Base-by-base conservation (phyloP, 1,140 invertebrate genomes). In the Conopomorpha cramerella region DNA sequence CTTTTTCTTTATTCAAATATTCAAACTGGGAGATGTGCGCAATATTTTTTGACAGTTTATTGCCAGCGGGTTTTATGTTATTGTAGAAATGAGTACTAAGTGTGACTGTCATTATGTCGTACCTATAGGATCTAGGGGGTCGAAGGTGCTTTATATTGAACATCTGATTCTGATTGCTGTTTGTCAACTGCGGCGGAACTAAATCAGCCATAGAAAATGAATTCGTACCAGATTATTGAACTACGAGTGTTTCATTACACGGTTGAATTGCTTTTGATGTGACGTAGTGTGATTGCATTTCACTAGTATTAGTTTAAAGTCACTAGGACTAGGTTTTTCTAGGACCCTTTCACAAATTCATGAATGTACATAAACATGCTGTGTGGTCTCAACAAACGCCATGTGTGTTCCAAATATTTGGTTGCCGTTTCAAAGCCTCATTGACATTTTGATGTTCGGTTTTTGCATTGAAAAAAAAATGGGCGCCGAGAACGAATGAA, bases 1-100 rank as follows among this genome's bases (percentile, higher is more conserved):
- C 57, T 60, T 64, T 57, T 67, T 65, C 59, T 65, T 64, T 66
- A 67, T 71, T 61, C 44, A 64, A 62, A 64, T 64, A 59, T 63
- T 65, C 51, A 55, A 61, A 49, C 40, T 36, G 17, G 32, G 26
- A 36, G 46, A 55, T 46, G 51, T 47, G 42, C 37, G 50, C 48
- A 48, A 54, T 57, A 54, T 62, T 62, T 65, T 53, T 56, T 58
- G 46, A 45, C 46, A 47, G 30, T 59, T 59, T 63, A 59, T 52
- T 44, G 39, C 53, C 36, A 6, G 36, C 43, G 49, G 35, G 51
- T 34, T 52, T 63, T 51, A 65, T 72, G 67, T 72, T 63, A 72
- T 59, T 64, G 47, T 55, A 42, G 44, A 43, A 33, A 51, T 54
- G 55, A 50, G 49, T 51, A 49, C 48, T 46, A 59, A 51, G 43